Base-by-base conservation (phyloP, 2,113 vertebrate species). In the Tapirus terrestris region DNA sequence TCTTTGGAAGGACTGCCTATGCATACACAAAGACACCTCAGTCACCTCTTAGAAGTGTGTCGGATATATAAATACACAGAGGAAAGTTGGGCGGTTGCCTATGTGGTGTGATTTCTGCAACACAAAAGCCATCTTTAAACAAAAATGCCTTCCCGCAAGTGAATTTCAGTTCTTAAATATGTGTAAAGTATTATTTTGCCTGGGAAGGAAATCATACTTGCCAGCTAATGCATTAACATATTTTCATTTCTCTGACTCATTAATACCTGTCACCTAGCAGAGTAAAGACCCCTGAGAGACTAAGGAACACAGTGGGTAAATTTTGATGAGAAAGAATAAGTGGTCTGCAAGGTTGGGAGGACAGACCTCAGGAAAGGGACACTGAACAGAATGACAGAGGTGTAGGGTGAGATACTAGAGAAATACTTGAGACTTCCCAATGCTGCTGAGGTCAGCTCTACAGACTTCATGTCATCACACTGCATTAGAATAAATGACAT, bases 211-310 rank as follows among this genome's bases (percentile, higher is more conserved):
- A 94, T 63, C 29, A 21, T 45, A 81, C 80, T 73, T 94, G 89
- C 79, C 79, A 76, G 29, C 80, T 60, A 82, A 58, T 51, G 29
- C 58, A 84, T 93, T 89, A 92, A 56, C 5, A 36, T 89, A 76
- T 60, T 96, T 93, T 96, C 91, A 96, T 91, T 93, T 93, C 68
- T 86, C 86, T 72, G 58, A 95, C 68, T 95, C 80, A 95, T 95
- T 96, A 72, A 95, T 80, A 91, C 58, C 45, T 51, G 68, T 96
- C 94, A 81, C n/a, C 51, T 29, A 43, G 53, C 29, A 86, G 45
- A 94, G 39, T 63, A 75, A 83, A 89, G 56, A 77, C 45, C n/a
- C 53, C 60, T 21, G 33, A 73, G 48, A 95, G 82, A 65, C 20
- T 13, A 73, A 33, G 77, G 67, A 77, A n/a, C 60, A 33, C 1